Base-by-base conservation (phyloP, 2,797 vertebrate genomes). In the Pygocentrus nattereri region DNA sequence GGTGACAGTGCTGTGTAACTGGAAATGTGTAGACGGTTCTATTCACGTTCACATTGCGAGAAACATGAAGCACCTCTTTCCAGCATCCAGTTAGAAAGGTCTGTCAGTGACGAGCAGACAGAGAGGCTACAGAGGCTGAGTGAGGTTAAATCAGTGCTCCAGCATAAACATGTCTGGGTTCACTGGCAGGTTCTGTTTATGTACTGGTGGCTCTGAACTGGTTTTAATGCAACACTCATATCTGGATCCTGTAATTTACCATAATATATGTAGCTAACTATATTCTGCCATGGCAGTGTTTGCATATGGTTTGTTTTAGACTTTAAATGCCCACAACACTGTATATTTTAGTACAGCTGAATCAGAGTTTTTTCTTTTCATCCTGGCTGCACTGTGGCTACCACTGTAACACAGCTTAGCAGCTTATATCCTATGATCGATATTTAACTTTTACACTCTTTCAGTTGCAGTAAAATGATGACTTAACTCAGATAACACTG, bases 81-180 rank as follows among this genome's bases (percentile, higher is more conserved):
- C 3, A 7, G 8, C 41, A 44, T 44, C 41, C 8, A 10, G 41
- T 44, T 44, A 44, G 41, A 44, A 44, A 5, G 8, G 41, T 44
- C 41, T 10, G 41, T 44, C 3, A 44, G 3, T 1, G 41, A 44
- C 10, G 41, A 6, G 25, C 21, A 49, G 10, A 68, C 34, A 68
- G 16, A 23, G 21, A 44, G 34, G 12, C 34, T 68, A 0, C 34
- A 44, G 30, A 64, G 30, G 38, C 21, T 13, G 11, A 23, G 31
- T 47, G 67, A 49, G 68, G 21, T 70, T 15, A 49, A 38, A 70
- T 70, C 23, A 18, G 12, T 47, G 38, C n/a, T 68, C 59, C 31
- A 23, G n/a, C 25, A 41, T 70, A 70, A 70, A 70, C 13, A 70
- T 10, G 25, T 25, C n/a, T 70, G 68, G 68, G 44, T 70, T 70